A percentile compares a stretch with the other conserved stretches of the same genome.
Conservation (phyloP, 2,797 vertebrate species). For the Sebastes trivittatus region DNA sequence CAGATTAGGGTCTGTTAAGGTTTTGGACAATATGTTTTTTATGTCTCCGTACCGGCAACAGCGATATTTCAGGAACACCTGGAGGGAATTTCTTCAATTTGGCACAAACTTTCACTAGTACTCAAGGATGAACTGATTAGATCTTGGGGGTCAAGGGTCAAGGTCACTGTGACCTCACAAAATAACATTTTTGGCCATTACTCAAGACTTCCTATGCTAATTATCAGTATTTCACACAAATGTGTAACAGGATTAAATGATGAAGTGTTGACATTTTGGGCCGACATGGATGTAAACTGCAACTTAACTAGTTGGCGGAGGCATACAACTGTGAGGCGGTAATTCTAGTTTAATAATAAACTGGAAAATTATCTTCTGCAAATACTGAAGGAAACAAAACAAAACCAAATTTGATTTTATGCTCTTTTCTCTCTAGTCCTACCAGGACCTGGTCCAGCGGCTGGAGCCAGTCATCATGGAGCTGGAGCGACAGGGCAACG, state of each 20-base stretch:
- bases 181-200: no score
- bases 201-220: no score
- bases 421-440: slow-evolving; percentile 83
- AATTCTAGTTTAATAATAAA: not conserved
- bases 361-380: not conserved
- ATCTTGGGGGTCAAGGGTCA: not conserved
- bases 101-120: not conserved
- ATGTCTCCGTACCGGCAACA: no score
- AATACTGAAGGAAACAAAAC: not conserved
- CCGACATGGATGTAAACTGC: not conserved
- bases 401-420: not conserved
- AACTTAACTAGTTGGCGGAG: not conserved
- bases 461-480: slow-evolving; percentile 98
- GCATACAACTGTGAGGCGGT: not conserved
- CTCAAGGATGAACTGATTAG: not conserved
- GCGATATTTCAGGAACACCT: not conserved
- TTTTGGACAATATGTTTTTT: no score
- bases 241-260: no score
- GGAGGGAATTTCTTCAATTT: not conserved
- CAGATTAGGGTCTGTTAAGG: not conserved
- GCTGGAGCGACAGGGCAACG: slow-evolving; percentile 93
- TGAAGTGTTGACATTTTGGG: no score
- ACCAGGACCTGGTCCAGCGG: slow-evolving; percentile 96
- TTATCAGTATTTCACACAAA: no score
- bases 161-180: not conserved